These are phyloP conservation scores for Myiozetetes cayanensis DNA, from an alignment of 2,113 vertebrate genomes.

Conservation along the genomic window DNA sequence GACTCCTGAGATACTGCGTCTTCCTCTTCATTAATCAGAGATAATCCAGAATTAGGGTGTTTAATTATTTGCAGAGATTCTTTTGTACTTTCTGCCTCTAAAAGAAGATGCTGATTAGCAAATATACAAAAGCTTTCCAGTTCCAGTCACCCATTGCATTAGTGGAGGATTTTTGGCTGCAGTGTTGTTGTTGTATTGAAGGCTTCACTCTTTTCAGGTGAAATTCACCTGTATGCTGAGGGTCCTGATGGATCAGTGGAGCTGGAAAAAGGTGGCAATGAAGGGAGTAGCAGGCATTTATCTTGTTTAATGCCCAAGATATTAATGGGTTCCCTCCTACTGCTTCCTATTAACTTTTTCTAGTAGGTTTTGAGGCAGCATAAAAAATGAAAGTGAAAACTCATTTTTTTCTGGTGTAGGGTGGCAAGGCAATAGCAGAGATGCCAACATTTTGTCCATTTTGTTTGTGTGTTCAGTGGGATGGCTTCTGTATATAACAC, in stretches of 20 bases:
- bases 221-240: neutral
- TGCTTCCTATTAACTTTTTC: neutral
- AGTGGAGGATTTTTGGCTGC: neutral
- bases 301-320: neutral
- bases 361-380: neutral
- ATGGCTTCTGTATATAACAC: neutral
- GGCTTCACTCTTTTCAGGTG: neutral
- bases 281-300: neutral
- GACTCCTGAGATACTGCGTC: conserved; percentile 6
- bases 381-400: neutral
- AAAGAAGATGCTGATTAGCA: conserved; percentile 51
- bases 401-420: neutral
- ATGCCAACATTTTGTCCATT: neutral
- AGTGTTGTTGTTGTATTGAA: neutral
- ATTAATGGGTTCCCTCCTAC: neutral
- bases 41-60: conserved; percentile 63
- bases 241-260: neutral
- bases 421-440: neutral
- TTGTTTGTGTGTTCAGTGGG: neutral
- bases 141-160: conserved; percentile 3
- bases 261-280: neutral
- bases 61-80: conserved; percentile 65
- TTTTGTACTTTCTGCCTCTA: conserved; percentile 49
- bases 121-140: conserved; percentile 48
- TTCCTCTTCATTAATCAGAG: conserved; percentile 63